Conservation (phyloP, 2,888 invertebrate genomes). For the Cyclophora albipunctata region DNA sequence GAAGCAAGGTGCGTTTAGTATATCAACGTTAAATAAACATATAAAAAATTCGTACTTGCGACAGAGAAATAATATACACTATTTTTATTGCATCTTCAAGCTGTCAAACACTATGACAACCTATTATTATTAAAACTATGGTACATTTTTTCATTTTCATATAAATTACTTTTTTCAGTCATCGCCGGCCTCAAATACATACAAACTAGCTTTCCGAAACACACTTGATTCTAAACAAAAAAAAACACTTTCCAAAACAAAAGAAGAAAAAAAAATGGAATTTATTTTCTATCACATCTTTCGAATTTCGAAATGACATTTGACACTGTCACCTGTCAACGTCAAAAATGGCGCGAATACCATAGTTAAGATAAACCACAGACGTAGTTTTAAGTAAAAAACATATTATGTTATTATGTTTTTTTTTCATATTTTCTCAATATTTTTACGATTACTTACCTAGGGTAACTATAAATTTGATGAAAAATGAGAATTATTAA, state of each 20-base stretch:
- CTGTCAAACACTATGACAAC: slow-evolving; percentile 33
- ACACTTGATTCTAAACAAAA: slow-evolving; percentile 10
- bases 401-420: not conserved
- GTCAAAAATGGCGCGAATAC: not conserved
- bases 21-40: slow-evolving; percentile 16
- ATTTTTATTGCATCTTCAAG: slow-evolving; percentile 26
- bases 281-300: slow-evolving; percentile 60
- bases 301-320: slow-evolving; percentile 21
- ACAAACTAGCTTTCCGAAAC: not conserved
- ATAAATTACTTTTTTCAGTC: too few species aligned
- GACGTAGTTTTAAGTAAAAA: not conserved
- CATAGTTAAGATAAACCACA: not conserved
- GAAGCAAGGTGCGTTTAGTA: slow-evolving; percentile 6
- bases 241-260: slow-evolving; percentile 42
- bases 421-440: not conserved
- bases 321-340: slow-evolving; percentile 1
- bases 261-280: slow-evolving; percentile 62
- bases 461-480: too few species aligned
- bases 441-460: too few species aligned
- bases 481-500: too few species aligned
- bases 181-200: too few species aligned
- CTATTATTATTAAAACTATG: slow-evolving; percentile 16
- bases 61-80: slow-evolving; percentile 48
- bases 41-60: slow-evolving; percentile 56
- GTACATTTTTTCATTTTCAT: slow-evolving; percentile 3